Conservation (phyloP, 2,888 invertebrate genomes). For the Melikaiella ostensackeni region DNA sequence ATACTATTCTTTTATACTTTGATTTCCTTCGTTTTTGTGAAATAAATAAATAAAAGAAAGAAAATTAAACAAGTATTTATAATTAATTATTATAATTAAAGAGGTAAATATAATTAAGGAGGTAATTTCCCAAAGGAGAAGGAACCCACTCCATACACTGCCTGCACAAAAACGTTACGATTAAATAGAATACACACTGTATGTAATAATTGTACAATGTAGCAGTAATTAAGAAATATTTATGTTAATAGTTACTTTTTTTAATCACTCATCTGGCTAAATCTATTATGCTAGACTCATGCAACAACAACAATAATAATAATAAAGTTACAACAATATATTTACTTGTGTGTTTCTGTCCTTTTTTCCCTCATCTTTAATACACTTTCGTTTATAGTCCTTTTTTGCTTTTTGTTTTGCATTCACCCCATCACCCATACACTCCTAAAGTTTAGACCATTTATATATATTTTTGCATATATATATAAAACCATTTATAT, state of each 20-base stretch:
- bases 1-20: conserved; percentile 9
- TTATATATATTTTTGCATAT: background rate
- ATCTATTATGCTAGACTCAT: conserved; percentile 75
- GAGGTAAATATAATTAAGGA: background rate
- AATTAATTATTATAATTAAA: conserved; percentile 25
- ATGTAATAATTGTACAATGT: conserved; percentile 65
- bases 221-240: conserved; percentile 73
- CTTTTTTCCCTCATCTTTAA: conserved; percentile 51
- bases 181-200: conserved; percentile 73
- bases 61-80: conserved; percentile 9
- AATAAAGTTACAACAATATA: conserved; percentile 73
- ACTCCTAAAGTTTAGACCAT: conserved; percentile 47
- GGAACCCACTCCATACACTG: conserved; percentile 68
- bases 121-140: conserved; percentile 59
- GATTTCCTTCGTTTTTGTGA: background rate
- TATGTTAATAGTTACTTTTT: conserved; percentile 70
- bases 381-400: conserved; percentile 43
- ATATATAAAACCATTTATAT: conserved; percentile 19
- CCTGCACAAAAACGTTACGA: conserved; percentile 69
- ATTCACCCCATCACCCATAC: conserved; percentile 58
- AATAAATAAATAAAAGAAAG: background rate
- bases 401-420: conserved; percentile 46
- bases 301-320: conserved; percentile 74
- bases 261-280: conserved; percentile 72
- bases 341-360: conserved; percentile 66